These are phyloP conservation scores for Turdus rufiventris DNA, from an alignment of 2,113 vertebrate genomes.

Conservation along the genomic window DNA sequence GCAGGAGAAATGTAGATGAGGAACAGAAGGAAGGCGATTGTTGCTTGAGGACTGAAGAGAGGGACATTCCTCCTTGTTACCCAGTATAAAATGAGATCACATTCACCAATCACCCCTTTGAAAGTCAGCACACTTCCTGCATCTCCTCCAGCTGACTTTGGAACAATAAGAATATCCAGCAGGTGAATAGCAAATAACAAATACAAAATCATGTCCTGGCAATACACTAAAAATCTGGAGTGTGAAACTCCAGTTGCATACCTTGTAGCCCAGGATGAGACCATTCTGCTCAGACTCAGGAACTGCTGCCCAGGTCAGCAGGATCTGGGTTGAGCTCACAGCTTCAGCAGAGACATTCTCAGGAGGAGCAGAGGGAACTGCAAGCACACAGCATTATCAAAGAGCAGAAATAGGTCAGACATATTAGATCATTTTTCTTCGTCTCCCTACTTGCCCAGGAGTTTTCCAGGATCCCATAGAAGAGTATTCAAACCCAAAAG, in stretches of 20 bases:
- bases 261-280: slow-evolving; percentile 92
- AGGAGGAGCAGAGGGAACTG: slow-evolving; percentile 90
- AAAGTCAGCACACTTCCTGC: background rate
- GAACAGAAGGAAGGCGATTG: background rate
- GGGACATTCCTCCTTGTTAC: background rate
- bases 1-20: background rate
- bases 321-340: slow-evolving; percentile 88
- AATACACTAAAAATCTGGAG: background rate
- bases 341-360: slow-evolving; percentile 88
- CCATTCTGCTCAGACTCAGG: slow-evolving; percentile 86
- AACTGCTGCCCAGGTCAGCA: slow-evolving; percentile 86
- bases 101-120: background rate
- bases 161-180: background rate
- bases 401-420: background rate
- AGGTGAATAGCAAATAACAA: background rate
- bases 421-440: background rate
- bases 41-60: background rate
- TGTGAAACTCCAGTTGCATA: background rate
- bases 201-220: background rate
- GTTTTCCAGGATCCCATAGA: background rate
- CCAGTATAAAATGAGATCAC: background rate
- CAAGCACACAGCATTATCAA: background rate
- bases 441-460: background rate
- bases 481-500: background rate
- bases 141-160: background rate